Base-by-base conservation (phyloP, 2,888 invertebrate genomes). In the Pheosia tremula region DNA sequence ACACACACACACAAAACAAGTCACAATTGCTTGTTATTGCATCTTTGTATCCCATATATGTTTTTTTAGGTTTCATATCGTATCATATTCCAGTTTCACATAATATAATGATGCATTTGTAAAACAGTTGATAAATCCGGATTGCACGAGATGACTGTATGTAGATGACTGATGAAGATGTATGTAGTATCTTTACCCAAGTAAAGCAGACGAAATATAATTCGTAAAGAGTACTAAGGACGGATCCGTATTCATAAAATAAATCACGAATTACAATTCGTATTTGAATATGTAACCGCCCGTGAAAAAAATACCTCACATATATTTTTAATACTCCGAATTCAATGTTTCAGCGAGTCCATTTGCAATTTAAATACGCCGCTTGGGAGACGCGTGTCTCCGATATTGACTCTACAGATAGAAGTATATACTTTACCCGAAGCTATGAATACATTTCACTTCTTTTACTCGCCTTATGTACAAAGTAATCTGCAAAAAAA, bases 361-460 rank as follows among this genome's bases (percentile, higher is more conserved):
- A 87, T 88, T 88, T 88, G 86, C 85, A 88, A 88, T 88, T 86
- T 84, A 86, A 86, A 87, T 86, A 74, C 72, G 71, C 64, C 84
- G 72, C 82, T 72, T 68, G 80, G 79, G 81, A 82, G 80, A 84
- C 83, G 83, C 80, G 77, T 83, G 82, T 83, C 83, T 77, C 73
- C 80, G 77, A 81, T 86, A 87, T 86, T 85, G 84, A 84, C 82
- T 81, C 68, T 73, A 68, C 69, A 69, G 67, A 73, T 74, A 69
- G 73, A 72, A 69, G 64, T 43, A 67, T 66, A 62, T 57, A 62
- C 36, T 10, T 8, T n/a, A 43, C 69, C 69, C 58, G 68, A 67
- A 74, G 68, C 62, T 72, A 73, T 68, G 77, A 78, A 78, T 72
- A 72, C 59, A 65, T 70, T 70, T 70, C 57, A 56, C 59, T 64